phyloP scores from a whole-genome alignment of 2,888 invertebrate genomes.

The Heliconius aoede region DNA sequence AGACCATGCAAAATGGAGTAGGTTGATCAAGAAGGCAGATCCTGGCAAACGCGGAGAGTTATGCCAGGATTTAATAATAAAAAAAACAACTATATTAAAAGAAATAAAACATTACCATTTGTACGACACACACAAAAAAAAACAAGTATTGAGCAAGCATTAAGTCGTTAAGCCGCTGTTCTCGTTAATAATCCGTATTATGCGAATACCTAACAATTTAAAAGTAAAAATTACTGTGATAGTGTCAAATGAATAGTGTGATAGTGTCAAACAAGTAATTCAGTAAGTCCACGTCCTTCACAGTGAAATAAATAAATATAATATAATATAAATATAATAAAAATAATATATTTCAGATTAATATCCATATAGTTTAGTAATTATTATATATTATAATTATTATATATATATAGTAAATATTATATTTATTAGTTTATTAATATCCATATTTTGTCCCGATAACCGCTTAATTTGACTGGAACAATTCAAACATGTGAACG shows the following conservation, averaged over 20 bases:
- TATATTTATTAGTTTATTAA: too few species aligned
- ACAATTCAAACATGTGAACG: slow-evolving; percentile 41
- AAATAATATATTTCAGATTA: too few species aligned
- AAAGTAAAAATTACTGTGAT: neutral
- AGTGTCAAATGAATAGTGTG: too few species aligned
- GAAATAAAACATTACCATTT: neutral
- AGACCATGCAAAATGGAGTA: too few species aligned
- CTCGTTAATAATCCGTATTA: neutral
- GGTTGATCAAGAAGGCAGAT: too few species aligned
- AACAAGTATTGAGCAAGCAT: neutral
- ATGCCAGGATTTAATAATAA: too few species aligned
- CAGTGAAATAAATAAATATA: slow-evolving; percentile 36
- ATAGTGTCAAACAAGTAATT: slow-evolving; percentile 10
- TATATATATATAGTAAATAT: too few species aligned
- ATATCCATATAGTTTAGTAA: too few species aligned
- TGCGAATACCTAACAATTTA: neutral
- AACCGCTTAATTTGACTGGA: slow-evolving; percentile 46
- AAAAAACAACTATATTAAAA: neutral
- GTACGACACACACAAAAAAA: neutral
- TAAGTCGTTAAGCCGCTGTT: neutral
- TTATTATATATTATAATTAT: too few species aligned
- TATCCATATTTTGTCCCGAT: slow-evolving; percentile 40
- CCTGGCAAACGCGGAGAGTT: too few species aligned
- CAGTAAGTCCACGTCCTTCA: slow-evolving; percentile 40
- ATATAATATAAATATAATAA: too few species aligned